Conservation (phyloP, 1,140 invertebrate species). For the Bradynema listronoti region DNA sequence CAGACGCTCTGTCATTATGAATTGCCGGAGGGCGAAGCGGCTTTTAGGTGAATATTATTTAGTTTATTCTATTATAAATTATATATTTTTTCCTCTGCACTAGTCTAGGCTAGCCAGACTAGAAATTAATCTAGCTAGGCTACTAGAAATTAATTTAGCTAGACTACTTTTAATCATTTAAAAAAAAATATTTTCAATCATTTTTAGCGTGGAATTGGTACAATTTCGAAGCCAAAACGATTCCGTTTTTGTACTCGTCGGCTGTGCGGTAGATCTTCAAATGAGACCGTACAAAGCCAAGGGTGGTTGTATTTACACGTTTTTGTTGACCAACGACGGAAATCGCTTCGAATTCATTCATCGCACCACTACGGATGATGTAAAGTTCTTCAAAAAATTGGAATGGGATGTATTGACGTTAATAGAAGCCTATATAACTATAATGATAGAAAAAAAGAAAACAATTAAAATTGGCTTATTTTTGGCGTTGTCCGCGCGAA, state of each 20-base stretch:
- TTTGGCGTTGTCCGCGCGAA: too few species aligned
- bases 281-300: conserved; percentile 75
- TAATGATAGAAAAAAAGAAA: too few species aligned
- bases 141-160: too few species aligned
- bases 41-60: conserved; percentile 67
- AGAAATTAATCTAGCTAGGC: too few species aligned
- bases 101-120: too few species aligned
- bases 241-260: conserved; percentile 72
- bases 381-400: too few species aligned
- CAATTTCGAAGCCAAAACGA: conserved; percentile 69
- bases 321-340: conserved; percentile 64
- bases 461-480: too few species aligned
- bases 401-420: too few species aligned
- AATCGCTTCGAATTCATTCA: conserved; percentile 81
- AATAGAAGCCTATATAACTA: too few species aligned
- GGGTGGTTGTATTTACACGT: conserved; percentile 78
- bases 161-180: too few species aligned
- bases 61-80: too few species aligned
- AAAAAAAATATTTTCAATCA: not conserved
- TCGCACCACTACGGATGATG: conserved; percentile 85
- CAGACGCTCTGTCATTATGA: conserved; percentile 72
- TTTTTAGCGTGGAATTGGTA: conserved; percentile 66
- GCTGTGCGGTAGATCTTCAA: conserved; percentile 80
- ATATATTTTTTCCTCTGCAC: too few species aligned
- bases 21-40: conserved; percentile 92